These are phyloP conservation scores for Fregetta grallaria DNA, from an alignment of 2,113 vertebrate genomes.

Conservation along the genomic window DNA sequence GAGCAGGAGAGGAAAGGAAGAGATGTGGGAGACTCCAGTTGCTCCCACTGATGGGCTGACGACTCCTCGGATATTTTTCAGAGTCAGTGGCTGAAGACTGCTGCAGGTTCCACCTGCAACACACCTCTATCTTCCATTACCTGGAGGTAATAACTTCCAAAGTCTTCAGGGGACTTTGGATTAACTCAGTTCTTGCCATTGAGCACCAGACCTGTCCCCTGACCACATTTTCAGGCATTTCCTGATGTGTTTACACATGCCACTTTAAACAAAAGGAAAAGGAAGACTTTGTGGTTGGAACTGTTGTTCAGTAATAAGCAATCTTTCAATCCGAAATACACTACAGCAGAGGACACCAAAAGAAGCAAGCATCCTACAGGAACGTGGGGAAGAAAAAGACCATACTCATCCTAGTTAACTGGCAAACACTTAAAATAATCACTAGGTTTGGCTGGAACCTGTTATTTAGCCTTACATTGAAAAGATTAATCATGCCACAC, in stretches of 20 bases:
- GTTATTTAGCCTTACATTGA: not conserved
- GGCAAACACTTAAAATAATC: not conserved
- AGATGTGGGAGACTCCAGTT: not conserved
- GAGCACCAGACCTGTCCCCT: not conserved
- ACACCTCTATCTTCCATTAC: not conserved
- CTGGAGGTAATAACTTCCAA: not conserved
- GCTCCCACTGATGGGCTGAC: not conserved
- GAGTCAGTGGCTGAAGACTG: not conserved
- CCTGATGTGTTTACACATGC: not conserved
- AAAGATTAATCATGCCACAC: not conserved
- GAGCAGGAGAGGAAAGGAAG: not conserved
- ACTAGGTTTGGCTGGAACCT: not conserved
- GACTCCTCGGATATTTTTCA: not conserved
- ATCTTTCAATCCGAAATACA: not conserved
- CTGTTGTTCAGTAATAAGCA: not conserved
- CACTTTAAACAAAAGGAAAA: not conserved
- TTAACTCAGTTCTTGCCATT: not conserved
- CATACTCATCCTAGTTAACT: not conserved
- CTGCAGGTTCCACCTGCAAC: not conserved
- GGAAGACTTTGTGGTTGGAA: not conserved
- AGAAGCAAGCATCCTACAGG: not conserved
- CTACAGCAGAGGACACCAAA: not conserved
- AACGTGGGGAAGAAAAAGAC: not conserved
- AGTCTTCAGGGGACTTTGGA: not conserved
- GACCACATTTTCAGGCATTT: not conserved